Percentiles rank a stretch among this genome's conserved stretches.
phyloP scores from a whole-genome alignment of 2,113 vertebrate genomes.

The Chroicocephalus ridibundus region DNA sequence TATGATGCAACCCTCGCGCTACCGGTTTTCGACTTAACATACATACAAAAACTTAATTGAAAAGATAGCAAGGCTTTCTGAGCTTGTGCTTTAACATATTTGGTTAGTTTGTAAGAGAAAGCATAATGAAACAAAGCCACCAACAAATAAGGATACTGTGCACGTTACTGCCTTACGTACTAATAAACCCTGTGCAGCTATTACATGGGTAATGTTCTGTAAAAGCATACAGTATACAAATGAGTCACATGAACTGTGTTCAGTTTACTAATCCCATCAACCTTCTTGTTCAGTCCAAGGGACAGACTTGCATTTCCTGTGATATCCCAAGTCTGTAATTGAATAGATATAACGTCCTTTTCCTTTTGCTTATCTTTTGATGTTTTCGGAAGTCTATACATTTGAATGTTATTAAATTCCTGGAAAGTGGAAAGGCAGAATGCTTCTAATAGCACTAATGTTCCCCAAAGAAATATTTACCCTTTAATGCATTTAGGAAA shows the following conservation, averaged over 20 bases:
- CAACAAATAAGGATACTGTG: background rate
- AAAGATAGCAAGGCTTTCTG: background rate
- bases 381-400: background rate
- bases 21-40: background rate
- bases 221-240: conserved; percentile 22
- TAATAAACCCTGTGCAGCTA: background rate
- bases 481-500: background rate
- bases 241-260: background rate
- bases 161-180: background rate
- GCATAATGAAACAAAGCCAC: background rate
- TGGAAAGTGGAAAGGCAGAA: background rate
- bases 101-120: background rate
- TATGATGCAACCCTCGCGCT: background rate
- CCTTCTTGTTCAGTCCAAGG: background rate
- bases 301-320: background rate
- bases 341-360: background rate
- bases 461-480: background rate
- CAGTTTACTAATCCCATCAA: background rate
- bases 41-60: background rate
- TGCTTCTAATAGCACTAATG: background rate
- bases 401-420: background rate
- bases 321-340: background rate
- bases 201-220: conserved; percentile 36
- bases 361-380: background rate
- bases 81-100: background rate